Percentiles rank a stretch among this genome's conserved stretches.
Conservation (phyloP, 2,888 invertebrate genomes). For the Hydropsyche betteni region DNA sequence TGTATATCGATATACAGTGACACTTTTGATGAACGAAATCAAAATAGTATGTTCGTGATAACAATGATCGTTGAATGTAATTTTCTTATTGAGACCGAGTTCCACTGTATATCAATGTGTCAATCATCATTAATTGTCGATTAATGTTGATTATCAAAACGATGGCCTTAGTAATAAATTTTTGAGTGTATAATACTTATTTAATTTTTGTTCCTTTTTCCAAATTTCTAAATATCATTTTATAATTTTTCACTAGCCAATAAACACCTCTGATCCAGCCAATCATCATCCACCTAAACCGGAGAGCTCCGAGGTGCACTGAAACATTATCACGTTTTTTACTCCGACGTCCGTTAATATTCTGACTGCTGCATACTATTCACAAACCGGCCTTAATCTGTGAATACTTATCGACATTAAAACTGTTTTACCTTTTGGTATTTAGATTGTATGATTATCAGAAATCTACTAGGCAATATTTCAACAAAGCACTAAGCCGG, state of each 20-base stretch:
- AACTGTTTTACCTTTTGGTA: conserved; percentile 34
- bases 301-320: conserved; percentile 87
- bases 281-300: conserved; percentile 82
- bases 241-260: conserved; percentile 68
- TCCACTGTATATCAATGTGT: too few relatives aligned
- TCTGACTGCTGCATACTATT: conserved; percentile 38
- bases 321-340: conserved; percentile 55
- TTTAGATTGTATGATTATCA: conserved; percentile 40
- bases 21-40: too few relatives aligned
- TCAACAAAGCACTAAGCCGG: conserved; percentile 37
- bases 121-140: too few relatives aligned
- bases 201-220: conserved; percentile 8
- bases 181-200: too few relatives aligned
- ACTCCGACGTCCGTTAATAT: conserved; percentile 36
- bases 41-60: too few relatives aligned
- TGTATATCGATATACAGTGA: too few relatives aligned
- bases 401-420: conserved; percentile 18
- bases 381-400: conserved; percentile 39
- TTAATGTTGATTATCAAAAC: too few relatives aligned
- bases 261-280: conserved; percentile 84
- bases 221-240: too few relatives aligned
- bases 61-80: too few relatives aligned
- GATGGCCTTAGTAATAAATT: too few relatives aligned
- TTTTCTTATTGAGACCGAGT: too few relatives aligned
- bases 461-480: conserved; percentile 40